These are phyloP conservation scores for Mycteria americana DNA, from an alignment of 2,797 vertebrate species.

Conservation along the genomic window DNA sequence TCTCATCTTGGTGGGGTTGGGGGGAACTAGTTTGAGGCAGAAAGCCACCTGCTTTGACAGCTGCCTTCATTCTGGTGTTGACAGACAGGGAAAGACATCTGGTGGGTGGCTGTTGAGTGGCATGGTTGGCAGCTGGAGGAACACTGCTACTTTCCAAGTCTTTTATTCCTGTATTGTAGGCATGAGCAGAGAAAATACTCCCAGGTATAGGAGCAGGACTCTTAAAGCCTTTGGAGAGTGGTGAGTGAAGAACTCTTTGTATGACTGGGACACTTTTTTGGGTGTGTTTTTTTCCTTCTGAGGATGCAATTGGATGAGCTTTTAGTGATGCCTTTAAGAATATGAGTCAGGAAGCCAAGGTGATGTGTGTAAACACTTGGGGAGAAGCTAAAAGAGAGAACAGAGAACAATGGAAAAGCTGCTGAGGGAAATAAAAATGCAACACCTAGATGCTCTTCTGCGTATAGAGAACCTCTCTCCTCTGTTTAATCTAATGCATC, in stretches of 20 bases:
- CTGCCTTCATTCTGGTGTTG: background rate
- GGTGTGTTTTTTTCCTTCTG: background rate
- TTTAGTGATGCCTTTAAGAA: background rate
- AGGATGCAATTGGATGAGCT: background rate
- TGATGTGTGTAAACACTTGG: background rate
- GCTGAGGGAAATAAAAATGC: background rate
- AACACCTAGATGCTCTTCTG: background rate
- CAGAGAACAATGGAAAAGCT: background rate
- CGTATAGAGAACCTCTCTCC: background rate
- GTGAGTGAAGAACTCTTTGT: background rate
- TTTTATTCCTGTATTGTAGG: background rate
- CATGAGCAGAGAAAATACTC: background rate
- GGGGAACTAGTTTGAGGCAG: background rate
- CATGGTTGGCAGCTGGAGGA: background rate
- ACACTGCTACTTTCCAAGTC: background rate
- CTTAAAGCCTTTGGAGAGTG: background rate
- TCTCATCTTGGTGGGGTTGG: background rate
- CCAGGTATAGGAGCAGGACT: background rate
- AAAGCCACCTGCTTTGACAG: background rate
- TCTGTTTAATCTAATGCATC: background rate
- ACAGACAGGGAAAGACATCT: background rate
- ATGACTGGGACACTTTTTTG: background rate
- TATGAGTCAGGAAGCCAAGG: background rate
- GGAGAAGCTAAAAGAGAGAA: conserved; percentile 2
- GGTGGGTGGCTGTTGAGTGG: background rate